Base-by-base conservation (phyloP, 2,113 vertebrate genomes). In the Herpailurus yagouaroundi region DNA sequence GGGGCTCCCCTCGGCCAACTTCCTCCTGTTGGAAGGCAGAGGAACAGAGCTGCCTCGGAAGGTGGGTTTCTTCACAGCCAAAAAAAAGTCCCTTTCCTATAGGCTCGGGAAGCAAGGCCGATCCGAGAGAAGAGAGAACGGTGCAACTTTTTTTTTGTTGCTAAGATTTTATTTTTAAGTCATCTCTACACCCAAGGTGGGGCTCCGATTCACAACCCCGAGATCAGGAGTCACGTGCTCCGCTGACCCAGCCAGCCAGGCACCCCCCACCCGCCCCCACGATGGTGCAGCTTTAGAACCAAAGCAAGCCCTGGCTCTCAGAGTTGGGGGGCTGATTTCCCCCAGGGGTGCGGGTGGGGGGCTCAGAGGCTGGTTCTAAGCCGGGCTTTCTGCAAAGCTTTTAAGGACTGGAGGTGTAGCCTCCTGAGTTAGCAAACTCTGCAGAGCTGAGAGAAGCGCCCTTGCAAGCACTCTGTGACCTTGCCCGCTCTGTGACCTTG, bases 231-330 rank as follows among this genome's bases (percentile, higher is more conserved):
- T 76, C 27, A 0, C 5, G 6, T 7, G 73, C 38, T 27, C n/a
- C 9, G 2, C 36, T 14, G 36, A 41, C 38, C 71, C 36, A 27
- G 71, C 38, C 36, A 27, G 36, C 71, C 71, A 41, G 71, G 71
- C 23, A 36, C 38, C 23, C 71, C 71, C 3, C 50, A 11, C 50
- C 50, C 50, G 10, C 13, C 50, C 50, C 50, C 50, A 50, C 21
- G 50, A 10, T 52, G 11, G 0, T 41, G 41, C 23, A 36, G 31
- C 25, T 73, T 79, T 48, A 9, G 68, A 13, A 15, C 55, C 48
- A 2, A 57, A 29, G 38, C 31, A 19, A 55, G 55, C 45, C 41
- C 36, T 27, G 0, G 14, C 60, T 74, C 41, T 4, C 0, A 3
- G 7, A 66, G 55, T n/a, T 63, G 55, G 3, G 15, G 2, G 1